Conservation (phyloP, 2,797 vertebrate genomes). For the Gymnoscopelus microlampas region DNA sequence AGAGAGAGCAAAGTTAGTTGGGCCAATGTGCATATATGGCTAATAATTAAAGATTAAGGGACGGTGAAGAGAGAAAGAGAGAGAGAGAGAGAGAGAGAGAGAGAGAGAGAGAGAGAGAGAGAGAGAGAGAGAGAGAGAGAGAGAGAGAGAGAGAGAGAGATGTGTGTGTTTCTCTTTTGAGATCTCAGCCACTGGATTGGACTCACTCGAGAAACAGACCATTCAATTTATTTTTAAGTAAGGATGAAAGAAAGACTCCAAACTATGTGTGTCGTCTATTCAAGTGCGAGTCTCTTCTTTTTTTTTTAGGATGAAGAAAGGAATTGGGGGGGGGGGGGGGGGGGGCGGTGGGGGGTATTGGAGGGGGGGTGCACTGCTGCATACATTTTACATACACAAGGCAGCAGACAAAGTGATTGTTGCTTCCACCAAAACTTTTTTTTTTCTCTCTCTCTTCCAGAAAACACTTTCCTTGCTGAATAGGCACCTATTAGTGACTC, state of each 20-base stretch:
- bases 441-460: constrained; percentile 58
- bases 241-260: constrained; percentile 80
- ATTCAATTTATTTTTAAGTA: constrained; percentile 78
- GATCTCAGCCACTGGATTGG: constrained; percentile 39
- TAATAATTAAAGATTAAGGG: constrained; percentile 8
- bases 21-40: constrained; percentile 21
- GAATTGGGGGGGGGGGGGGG: constrained; percentile 57
- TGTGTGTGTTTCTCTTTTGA: constrained; percentile 29
- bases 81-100: constrained; percentile 20
- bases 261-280: constrained; percentile 80
- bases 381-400: constrained; percentile 85
- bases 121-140: constrained; percentile 7
- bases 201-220: constrained; percentile 68
- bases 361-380: constrained; percentile 60
- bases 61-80: constrained; percentile 7
- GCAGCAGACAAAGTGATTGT: constrained; percentile 82
- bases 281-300: constrained; percentile 69
- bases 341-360: constrained; percentile 52
- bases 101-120: constrained; percentile 4
- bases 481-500: constrained; percentile 87
- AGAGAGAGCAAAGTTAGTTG: not conserved
- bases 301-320: constrained; percentile 47
- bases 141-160: constrained; percentile 14
- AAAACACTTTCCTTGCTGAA: constrained; percentile 87
- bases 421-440: constrained; percentile 79